phyloP scores from a whole-genome alignment of 2,888 invertebrate genomes.

The Chloromyia formosa region DNA sequence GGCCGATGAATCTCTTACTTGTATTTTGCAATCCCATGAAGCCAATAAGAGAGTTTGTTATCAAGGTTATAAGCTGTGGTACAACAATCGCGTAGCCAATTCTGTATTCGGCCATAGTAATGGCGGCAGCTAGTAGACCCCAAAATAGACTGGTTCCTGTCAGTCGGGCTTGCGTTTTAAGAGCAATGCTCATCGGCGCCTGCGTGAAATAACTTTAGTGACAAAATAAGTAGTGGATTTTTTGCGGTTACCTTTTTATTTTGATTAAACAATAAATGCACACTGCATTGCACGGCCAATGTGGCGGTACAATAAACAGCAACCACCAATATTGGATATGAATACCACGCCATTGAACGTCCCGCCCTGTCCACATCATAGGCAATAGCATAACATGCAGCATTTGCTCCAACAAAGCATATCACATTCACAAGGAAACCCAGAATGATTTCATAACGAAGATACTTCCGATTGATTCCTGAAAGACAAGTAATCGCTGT shows the following conservation, averaged over 20 bases:
- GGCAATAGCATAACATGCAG: constrained; percentile 55
- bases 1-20: constrained; percentile 51
- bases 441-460: constrained; percentile 56
- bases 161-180: constrained; percentile 56
- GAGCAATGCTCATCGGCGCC: constrained; percentile 56
- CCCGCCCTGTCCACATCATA: constrained; percentile 55
- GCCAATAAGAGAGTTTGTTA: constrained; percentile 54
- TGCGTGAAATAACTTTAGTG: constrained; percentile 43
- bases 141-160: constrained; percentile 57
- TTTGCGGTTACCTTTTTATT: constrained; percentile 52
- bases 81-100: constrained; percentile 56
- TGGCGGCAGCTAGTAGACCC: constrained; percentile 55
- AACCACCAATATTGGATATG: constrained; percentile 54
- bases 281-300: constrained; percentile 54
- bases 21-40: constrained; percentile 55
- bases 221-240: neutral
- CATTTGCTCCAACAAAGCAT: constrained; percentile 54
- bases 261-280: constrained; percentile 54
- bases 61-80: constrained; percentile 54
- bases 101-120: constrained; percentile 56
- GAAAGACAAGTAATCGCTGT: constrained; percentile 7
- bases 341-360: constrained; percentile 58
- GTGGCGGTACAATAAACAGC: constrained; percentile 55
- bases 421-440: constrained; percentile 57
- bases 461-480: constrained; percentile 57